phyloP scores from a whole-genome alignment of 2,797 vertebrate species.

The Pipistrellus nathusii region DNA sequence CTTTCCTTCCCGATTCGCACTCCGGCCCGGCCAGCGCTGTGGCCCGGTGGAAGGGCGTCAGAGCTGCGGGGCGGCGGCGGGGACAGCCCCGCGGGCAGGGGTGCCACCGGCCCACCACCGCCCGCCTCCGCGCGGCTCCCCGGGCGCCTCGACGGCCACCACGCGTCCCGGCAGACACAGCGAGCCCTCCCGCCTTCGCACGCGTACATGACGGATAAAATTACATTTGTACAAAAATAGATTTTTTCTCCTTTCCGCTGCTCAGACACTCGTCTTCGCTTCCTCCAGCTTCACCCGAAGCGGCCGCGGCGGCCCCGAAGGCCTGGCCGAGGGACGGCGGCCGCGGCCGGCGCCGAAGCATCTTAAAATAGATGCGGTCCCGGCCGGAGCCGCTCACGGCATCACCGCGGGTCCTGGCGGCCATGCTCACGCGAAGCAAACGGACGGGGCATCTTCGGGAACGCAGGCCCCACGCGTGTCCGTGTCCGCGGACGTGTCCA shows the following conservation, averaged over 20 bases:
- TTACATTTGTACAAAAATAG: conserved; percentile 99
- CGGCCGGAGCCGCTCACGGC: conserved; percentile 67
- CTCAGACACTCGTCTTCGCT: conserved; percentile 88
- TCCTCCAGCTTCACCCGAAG: conserved; percentile 62
- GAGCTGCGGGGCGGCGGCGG: conserved; percentile 58
- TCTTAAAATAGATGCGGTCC: conserved; percentile 90
- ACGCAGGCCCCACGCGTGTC: conserved; percentile 66
- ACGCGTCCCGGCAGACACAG: conserved; percentile 79
- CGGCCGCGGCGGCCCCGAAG: conserved; percentile 80
- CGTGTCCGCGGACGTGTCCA: conserved; percentile 15
- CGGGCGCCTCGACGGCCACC: conserved; percentile 85
- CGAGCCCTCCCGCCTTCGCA: conserved; percentile 81
- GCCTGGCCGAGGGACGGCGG: conserved; percentile 81
- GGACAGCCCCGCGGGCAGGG: neutral
- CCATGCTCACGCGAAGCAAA: conserved; percentile 80
- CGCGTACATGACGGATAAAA: conserved; percentile 94
- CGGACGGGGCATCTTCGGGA: conserved; percentile 26
- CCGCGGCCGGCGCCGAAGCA: conserved; percentile 82
- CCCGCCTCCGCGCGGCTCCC: conserved; percentile 54
- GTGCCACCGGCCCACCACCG: too few relatives aligned
- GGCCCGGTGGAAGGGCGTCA: conserved; percentile 81
- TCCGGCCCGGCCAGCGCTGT: conserved; percentile 39
- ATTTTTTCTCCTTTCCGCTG: conserved; percentile 90
- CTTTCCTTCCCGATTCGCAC: conserved; percentile 68
- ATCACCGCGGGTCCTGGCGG: conserved; percentile 54